Evolutionary conservation across 2,888 invertebrate genomes (phyloP).

Genomic region (Tyria jacobaeae): DNA sequence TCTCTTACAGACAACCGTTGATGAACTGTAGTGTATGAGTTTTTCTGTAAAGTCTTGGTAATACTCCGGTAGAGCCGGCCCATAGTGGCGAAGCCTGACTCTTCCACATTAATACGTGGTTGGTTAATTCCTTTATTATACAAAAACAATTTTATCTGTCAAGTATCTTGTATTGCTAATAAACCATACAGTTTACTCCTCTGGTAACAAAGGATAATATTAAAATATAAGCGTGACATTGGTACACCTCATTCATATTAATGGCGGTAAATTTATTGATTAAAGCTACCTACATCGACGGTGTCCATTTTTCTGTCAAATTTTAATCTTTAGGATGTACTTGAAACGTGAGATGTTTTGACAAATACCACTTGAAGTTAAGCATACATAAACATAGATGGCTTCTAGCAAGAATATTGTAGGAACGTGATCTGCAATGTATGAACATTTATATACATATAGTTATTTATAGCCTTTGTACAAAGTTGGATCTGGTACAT

Average conservation of each 20-base stretch:
- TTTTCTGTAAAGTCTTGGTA: too few relatives aligned
- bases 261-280: neutral
- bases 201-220: slow-evolving; percentile 10
- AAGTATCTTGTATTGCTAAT: neutral
- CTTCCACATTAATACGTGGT: too few relatives aligned
- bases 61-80: too few relatives aligned
- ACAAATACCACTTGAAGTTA: neutral
- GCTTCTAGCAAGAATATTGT: too few relatives aligned
- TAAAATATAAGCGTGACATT: neutral
- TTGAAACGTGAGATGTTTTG: slow-evolving; percentile 9
- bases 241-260: slow-evolving; percentile 7
- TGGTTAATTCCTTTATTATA: neutral
- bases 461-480: too few relatives aligned
- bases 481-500: too few relatives aligned
- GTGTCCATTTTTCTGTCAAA: slow-evolving; percentile 8
- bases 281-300: neutral
- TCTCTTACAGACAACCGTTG: too few relatives aligned
- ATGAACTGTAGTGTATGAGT: too few relatives aligned
- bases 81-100: too few relatives aligned
- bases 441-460: too few relatives aligned
- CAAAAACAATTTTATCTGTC: neutral
- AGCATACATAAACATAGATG: neutral
- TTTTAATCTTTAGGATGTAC: slow-evolving; percentile 6
- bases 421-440: too few relatives aligned
- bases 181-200: slow-evolving; percentile 2